These are phyloP conservation scores for Arrhamphus sclerolepis DNA, from an alignment of 2,797 vertebrate species.

Conservation along the genomic window DNA sequence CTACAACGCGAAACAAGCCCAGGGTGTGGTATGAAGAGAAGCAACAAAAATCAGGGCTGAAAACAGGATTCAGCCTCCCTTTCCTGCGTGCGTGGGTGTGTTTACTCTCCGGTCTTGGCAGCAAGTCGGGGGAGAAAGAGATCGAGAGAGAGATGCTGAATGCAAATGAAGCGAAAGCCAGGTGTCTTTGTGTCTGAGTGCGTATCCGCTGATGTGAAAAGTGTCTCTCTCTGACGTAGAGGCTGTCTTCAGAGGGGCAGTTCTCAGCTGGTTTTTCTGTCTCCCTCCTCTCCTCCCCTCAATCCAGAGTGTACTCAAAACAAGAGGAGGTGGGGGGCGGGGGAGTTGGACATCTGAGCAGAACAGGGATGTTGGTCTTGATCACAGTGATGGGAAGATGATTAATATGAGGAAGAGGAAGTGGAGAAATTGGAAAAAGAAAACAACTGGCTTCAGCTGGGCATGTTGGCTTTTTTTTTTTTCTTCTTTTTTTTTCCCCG, in stretches of 20 bases:
- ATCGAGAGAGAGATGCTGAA: constrained; percentile 32
- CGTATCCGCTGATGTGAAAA: constrained; percentile 62
- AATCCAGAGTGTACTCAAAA: constrained; percentile 50
- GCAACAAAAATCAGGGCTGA: constrained; percentile 17
- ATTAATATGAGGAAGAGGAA: constrained; percentile 24
- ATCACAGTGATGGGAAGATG: constrained; percentile 52
- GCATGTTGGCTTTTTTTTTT: constrained; percentile 2
- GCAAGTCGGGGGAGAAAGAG: constrained; percentile 19
- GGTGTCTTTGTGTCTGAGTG: constrained; percentile 76
- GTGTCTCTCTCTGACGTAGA: constrained; percentile 67
- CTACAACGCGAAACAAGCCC: constrained; percentile 23
- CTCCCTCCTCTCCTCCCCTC: constrained; percentile 23
- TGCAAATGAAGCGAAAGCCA: constrained; percentile 55
- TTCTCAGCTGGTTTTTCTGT: constrained; percentile 53
- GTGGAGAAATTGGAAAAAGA: constrained; percentile 15
- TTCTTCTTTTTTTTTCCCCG: too few species aligned
- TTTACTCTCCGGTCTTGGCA: constrained; percentile 56
- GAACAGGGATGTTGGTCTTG: constrained; percentile 40
- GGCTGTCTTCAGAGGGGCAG: constrained; percentile 52
- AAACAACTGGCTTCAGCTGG: constrained; percentile 27
- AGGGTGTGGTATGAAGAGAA: constrained; percentile 56
- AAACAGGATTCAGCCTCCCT: constrained; percentile 41
- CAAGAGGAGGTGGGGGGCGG: constrained; percentile 44
- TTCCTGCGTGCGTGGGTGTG: constrained; percentile 47
- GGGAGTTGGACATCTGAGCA: constrained; percentile 42